Evolutionary conservation across 2,888 invertebrate genomes (phyloP).

Genomic region (Saturnia pavonia): DNA sequence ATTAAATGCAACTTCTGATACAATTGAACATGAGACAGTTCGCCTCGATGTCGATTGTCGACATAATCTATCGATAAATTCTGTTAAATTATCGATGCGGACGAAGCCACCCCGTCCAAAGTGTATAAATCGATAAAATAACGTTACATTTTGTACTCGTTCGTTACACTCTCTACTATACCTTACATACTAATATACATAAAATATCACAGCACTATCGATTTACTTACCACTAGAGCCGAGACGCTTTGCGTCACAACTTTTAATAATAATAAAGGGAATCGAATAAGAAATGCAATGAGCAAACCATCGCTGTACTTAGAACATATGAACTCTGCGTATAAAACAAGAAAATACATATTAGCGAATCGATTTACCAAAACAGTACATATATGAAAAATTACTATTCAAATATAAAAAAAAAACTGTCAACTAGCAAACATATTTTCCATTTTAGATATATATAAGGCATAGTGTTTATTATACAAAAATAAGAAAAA

Average conservation of each 20-base stretch:
- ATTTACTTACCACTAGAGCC: conserved; percentile 77
- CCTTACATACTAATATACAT: conserved; percentile 77
- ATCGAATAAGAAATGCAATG: conserved; percentile 72
- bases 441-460: no score
- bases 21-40: conserved; percentile 6
- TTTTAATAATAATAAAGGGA: conserved; percentile 60
- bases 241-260: conserved; percentile 68
- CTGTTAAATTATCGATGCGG: conserved; percentile 28
- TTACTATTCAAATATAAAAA: neutral
- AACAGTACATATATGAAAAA: neutral
- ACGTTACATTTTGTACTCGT: conserved; percentile 71
- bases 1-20: conserved; percentile 9
- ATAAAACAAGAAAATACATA: conserved; percentile 31
- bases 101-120: conserved; percentile 28
- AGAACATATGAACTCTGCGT: conserved; percentile 22
- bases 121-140: conserved; percentile 47
- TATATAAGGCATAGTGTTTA: no score
- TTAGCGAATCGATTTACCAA: neutral
- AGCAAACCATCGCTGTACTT: conserved; percentile 50
- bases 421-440: no score
- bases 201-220: conserved; percentile 82
- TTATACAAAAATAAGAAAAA: no score
- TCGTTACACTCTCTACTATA: conserved; percentile 59
- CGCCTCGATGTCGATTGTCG: conserved; percentile 12
- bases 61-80: conserved; percentile 16